These are phyloP conservation scores for Hestina assimilis DNA, from an alignment of 1,140 invertebrate genomes.

Conservation along the genomic window DNA sequence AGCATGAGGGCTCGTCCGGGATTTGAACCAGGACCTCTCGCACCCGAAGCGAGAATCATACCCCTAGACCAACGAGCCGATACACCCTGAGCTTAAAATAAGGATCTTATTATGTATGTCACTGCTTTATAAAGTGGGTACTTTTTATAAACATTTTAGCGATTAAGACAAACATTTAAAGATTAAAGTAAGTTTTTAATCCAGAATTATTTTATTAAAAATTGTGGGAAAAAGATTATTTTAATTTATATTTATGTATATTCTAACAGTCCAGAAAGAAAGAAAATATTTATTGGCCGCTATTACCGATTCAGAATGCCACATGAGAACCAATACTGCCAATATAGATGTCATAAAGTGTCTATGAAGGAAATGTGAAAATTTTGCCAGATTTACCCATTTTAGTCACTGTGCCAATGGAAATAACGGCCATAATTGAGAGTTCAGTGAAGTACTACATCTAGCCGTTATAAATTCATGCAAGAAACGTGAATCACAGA, in stretches of 20 bases:
- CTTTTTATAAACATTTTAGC: not conserved
- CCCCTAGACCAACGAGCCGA: slow-evolving; percentile 87
- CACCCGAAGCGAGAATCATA: slow-evolving; percentile 91
- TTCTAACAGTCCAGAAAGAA: slow-evolving; percentile 4
- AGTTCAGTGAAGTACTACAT: slow-evolving; percentile 50
- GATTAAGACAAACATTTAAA: not conserved
- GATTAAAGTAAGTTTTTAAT: not conserved
- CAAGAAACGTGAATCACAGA: slow-evolving; percentile 54
- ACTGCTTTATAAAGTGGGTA: not conserved
- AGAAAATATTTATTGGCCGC: slow-evolving; percentile 47
- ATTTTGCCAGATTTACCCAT: slow-evolving; percentile 75
- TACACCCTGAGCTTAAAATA: not conserved
- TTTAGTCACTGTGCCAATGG: slow-evolving; percentile 39
- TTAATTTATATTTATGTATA: slow-evolving; percentile 2
- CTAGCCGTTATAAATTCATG: slow-evolving; percentile 68
- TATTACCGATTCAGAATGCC: slow-evolving; percentile 51
- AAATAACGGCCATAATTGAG: slow-evolving; percentile 70
- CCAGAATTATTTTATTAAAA: not conserved
- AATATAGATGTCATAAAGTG: slow-evolving; percentile 11
- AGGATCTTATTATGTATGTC: not conserved
- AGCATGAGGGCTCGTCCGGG: slow-evolving; percentile 81
- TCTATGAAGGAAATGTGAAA: slow-evolving; percentile 19
- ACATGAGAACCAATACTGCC: slow-evolving; percentile 18
- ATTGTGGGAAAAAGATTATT: not conserved
- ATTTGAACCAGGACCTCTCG: slow-evolving; percentile 91